Conservation (phyloP, 2,113 vertebrate species). For the Aspidoscelis tigris region DNA sequence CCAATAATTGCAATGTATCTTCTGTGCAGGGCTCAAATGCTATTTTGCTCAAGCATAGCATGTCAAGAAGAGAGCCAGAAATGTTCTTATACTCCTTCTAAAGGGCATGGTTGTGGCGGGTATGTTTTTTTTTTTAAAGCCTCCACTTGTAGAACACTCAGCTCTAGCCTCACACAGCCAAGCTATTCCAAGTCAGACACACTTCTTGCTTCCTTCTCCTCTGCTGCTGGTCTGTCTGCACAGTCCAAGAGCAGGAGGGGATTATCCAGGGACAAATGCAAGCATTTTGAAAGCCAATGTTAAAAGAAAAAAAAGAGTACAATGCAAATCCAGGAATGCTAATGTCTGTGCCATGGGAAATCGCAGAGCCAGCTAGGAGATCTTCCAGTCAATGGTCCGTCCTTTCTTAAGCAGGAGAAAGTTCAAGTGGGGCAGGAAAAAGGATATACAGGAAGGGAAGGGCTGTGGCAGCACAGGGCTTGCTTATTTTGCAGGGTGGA, state of each 20-base stretch:
- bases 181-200: slow-evolving; percentile 50
- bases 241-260: slow-evolving; percentile 32
- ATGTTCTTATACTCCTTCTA: slow-evolving; percentile 34
- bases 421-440: neutral
- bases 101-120: slow-evolving; percentile 39
- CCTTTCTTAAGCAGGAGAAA: neutral
- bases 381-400: neutral
- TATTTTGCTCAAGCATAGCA: slow-evolving; percentile 37
- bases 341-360: slow-evolving; percentile 25
- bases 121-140: neutral
- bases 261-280: slow-evolving; percentile 56
- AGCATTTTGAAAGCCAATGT: slow-evolving; percentile 43
- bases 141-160: slow-evolving; percentile 64
- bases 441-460: slow-evolving; percentile 23
- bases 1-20: no score
- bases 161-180: slow-evolving; percentile 59
- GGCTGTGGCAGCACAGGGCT: neutral
- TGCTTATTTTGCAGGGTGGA: slow-evolving; percentile 15
- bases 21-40: neutral
- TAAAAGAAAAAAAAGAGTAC: slow-evolving; percentile 28
- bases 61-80: slow-evolving; percentile 32
- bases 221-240: slow-evolving; percentile 56
- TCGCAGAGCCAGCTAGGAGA: neutral
- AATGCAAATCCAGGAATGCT: neutral
- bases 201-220: slow-evolving; percentile 47